Conservation (phyloP, 1,140 invertebrate species). For the Steinernema feltiae region DNA sequence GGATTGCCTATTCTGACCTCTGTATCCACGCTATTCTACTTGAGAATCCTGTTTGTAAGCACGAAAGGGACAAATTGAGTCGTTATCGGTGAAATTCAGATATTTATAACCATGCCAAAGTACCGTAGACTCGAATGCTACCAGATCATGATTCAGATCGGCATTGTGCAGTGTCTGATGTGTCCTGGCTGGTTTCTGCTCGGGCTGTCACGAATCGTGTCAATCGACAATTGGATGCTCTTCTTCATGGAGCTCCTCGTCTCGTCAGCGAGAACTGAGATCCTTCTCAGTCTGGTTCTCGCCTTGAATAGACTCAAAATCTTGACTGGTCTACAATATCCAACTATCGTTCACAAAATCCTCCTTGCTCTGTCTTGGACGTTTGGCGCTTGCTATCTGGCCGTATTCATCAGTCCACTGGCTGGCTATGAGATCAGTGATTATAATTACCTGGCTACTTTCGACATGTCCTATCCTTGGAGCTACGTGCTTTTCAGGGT, state of each 20-base stretch:
- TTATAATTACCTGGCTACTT: not conserved
- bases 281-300: not conserved
- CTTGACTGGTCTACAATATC: not conserved
- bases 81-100: no score
- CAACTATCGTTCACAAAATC: not conserved
- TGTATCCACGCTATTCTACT: no score
- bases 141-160: not conserved
- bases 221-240: not conserved
- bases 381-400: not conserved
- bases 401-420: not conserved
- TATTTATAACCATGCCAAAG: not conserved
- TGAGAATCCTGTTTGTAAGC: no score
- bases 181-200: not conserved
- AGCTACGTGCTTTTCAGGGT: not conserved
- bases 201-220: not conserved
- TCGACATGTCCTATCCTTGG: not conserved
- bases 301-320: not conserved
- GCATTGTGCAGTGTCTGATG: not conserved
- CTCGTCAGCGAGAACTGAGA: not conserved
- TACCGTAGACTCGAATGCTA: not conserved
- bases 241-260: not conserved
- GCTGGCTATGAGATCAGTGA: not conserved
- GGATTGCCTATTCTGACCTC: no score
- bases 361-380: not conserved
- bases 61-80: no score